Conservation (phyloP, 2,888 invertebrate species). For the Drosophila birchii region DNA sequence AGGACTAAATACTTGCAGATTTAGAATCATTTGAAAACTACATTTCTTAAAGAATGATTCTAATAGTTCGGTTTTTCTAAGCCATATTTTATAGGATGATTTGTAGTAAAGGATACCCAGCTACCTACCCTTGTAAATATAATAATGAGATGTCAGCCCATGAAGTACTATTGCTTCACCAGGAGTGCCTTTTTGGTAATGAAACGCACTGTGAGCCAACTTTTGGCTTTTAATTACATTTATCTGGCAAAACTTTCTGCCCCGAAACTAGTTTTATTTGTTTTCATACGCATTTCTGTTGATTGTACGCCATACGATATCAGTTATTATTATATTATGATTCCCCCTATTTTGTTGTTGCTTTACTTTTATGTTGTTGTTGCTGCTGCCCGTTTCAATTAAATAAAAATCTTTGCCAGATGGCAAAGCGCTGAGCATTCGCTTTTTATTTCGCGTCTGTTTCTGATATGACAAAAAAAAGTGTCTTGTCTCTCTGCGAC, state of each 20-base stretch:
- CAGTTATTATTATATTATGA: constrained; percentile 56
- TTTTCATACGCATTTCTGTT: constrained; percentile 39
- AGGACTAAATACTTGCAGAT: not conserved
- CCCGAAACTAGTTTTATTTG: constrained; percentile 43
- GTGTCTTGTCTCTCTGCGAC: constrained; percentile 11
- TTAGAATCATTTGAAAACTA: not conserved
- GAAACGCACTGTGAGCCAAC: constrained; percentile 25
- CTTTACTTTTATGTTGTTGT: not conserved
- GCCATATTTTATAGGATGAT: not conserved
- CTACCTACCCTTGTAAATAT: not conserved
- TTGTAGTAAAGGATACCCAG: not conserved
- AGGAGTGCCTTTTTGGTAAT: not conserved
- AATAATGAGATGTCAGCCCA: not conserved
- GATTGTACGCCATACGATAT: constrained; percentile 54
- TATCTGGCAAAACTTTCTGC: constrained; percentile 69
- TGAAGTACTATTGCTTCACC: not conserved
- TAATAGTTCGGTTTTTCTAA: no score
- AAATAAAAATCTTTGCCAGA: constrained; percentile 54
- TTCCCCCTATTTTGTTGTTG: constrained; percentile 5
- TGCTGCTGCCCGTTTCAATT: constrained; percentile 61
- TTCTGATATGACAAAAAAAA: constrained; percentile 28
- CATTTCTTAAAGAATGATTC: no score
- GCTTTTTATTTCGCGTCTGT: constrained; percentile 20
- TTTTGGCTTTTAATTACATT: constrained; percentile 74
- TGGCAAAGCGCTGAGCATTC: constrained; percentile 13